Evolutionary conservation across 2,797 vertebrate species (phyloP).

Genomic region (Lagocephalus sceleratus): DNA sequence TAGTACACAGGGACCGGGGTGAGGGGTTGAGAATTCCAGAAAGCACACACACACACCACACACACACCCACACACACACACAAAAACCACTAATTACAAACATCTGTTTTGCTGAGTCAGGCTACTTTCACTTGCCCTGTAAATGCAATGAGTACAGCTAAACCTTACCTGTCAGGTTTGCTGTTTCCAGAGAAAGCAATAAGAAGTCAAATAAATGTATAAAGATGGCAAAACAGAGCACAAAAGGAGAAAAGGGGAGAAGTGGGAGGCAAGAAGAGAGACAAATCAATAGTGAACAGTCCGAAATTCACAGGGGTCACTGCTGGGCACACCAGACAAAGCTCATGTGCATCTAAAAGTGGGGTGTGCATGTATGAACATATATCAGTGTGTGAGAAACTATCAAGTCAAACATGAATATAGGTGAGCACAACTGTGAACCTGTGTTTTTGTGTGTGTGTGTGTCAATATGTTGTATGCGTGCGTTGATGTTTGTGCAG

Average conservation of each 20-base stretch:
- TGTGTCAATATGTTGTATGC: not conserved
- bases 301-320: constrained; percentile 71
- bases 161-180: constrained; percentile 98
- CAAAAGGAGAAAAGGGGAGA: constrained; percentile 72
- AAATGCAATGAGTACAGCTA: constrained; percentile 63
- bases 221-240: constrained; percentile 73
- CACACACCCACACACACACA: no score
- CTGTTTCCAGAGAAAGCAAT: constrained; percentile 84
- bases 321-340: constrained; percentile 62
- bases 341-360: constrained; percentile 68
- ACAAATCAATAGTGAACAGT: constrained; percentile 78
- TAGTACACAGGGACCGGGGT: constrained; percentile 6
- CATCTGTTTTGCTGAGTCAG: constrained; percentile 60
- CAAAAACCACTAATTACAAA: constrained; percentile 53
- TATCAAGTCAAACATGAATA: constrained; percentile 33
- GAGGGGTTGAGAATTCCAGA: constrained; percentile 15
- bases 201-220: constrained; percentile 76
- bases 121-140: constrained; percentile 52
- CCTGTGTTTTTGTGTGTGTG: not conserved
- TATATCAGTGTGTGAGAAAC: constrained; percentile 23
- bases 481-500: constrained; percentile 14
- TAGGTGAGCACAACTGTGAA: constrained; percentile 27
- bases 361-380: constrained; percentile 21
- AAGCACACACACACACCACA: constrained; percentile 3
- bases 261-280: constrained; percentile 61